A percentile compares a stretch with the other conserved stretches of the same genome.
Conservation (phyloP, 2,797 vertebrate genomes). For the Tolypeutes matacus region DNA sequence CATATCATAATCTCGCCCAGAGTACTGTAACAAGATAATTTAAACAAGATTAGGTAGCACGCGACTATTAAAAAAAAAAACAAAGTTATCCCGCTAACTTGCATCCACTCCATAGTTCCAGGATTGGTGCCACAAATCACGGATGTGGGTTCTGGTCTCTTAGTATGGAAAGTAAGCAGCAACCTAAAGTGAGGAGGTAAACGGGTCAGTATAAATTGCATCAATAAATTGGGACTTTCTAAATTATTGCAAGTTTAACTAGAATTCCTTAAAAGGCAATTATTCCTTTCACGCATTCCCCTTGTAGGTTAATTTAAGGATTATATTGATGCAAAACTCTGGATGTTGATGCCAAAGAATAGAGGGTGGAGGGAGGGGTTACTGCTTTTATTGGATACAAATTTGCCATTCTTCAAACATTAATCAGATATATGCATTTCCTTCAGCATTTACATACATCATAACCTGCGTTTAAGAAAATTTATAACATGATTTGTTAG, state of each 20-base stretch:
- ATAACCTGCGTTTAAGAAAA: slow-evolving; percentile 54
- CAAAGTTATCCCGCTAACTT: not conserved
- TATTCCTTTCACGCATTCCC: too few species aligned
- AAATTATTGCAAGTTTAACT: too few species aligned
- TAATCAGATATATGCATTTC: slow-evolving; percentile 76
- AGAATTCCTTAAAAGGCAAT: too few species aligned
- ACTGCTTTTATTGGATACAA: too few species aligned
- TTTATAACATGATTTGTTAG: not conserved
- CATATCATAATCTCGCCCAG: slow-evolving; percentile 14
- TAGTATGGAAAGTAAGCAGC: not conserved
- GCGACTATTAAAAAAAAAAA: not conserved
- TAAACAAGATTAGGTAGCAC: slow-evolving; percentile 6
- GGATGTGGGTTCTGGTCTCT: not conserved
- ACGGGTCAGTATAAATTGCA: not conserved
- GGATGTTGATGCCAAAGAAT: too few species aligned
- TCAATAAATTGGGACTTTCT: too few species aligned
- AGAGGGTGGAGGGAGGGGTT: too few species aligned
- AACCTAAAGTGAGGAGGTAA: not conserved
- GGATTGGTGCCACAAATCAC: not conserved
- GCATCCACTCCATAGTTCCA: not conserved
- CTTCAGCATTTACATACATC: slow-evolving; percentile 69
- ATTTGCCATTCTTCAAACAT: too few species aligned
- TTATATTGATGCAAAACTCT: too few species aligned
- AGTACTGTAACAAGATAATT: not conserved
- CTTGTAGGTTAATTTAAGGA: too few species aligned